These are phyloP conservation scores for Drosophila neocordata DNA, from an alignment of 1,140 invertebrate genomes.

Conservation along the genomic window DNA sequence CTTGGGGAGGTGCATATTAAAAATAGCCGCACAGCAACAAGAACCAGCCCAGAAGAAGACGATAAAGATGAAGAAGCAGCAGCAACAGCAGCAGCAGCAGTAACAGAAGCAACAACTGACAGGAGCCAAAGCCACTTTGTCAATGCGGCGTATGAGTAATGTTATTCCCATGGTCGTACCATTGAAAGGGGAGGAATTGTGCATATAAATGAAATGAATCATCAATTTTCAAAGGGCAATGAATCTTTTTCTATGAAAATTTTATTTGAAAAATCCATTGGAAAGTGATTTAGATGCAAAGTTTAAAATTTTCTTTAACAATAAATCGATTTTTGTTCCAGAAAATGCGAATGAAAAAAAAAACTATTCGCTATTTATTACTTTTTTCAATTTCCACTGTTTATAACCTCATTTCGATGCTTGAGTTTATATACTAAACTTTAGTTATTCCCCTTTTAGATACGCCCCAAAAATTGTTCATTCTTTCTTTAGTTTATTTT, in stretches of 20 bases:
- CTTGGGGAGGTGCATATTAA: constrained; percentile 61
- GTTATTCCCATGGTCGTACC: constrained; percentile 19
- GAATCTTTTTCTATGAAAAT: not conserved
- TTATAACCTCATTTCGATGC: too few species aligned
- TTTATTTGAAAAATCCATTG: not conserved
- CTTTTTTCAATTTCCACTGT: too few species aligned
- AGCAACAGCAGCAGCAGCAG: not conserved
- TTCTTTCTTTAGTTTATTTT: not conserved
- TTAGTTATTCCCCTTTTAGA: not conserved
- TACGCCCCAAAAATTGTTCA: not conserved
- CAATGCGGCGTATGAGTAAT: constrained; percentile 70
- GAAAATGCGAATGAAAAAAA: too few species aligned
- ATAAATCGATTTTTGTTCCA: too few species aligned
- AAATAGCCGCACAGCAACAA: constrained; percentile 55
- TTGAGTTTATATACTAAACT: too few species aligned
- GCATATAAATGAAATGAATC: constrained; percentile 2
- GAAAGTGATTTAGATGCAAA: not conserved
- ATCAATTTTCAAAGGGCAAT: not conserved
- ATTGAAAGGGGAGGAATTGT: not conserved
- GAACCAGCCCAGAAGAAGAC: constrained; percentile 8
- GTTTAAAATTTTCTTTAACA: not conserved
- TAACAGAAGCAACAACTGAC: not conserved
- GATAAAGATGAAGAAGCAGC: not conserved
- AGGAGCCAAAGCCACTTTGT: constrained; percentile 19
- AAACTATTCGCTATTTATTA: too few species aligned